A percentile compares a stretch with the other conserved stretches of the same genome.
Evolutionary conservation across 1,140 invertebrate genomes (phyloP).

Genomic region (Aphidius ervi): DNA sequence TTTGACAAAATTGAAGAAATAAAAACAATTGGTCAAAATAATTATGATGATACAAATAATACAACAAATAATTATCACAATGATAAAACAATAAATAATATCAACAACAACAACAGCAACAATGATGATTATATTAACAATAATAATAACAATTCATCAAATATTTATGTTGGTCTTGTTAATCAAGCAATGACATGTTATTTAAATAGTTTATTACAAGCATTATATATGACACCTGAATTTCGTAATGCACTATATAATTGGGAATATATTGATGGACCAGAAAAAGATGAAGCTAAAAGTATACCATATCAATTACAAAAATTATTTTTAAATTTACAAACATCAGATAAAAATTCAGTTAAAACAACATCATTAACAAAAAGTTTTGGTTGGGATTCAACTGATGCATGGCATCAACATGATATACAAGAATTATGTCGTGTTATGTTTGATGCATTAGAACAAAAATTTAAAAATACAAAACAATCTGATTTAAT

Average conservation of each 20-base stretch:
- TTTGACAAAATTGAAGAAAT: too few relatives aligned
- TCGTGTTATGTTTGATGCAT: slow-evolving; percentile 87
- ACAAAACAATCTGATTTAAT: slow-evolving; percentile 82
- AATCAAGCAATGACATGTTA: slow-evolving; percentile 96
- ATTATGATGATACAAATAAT: too few relatives aligned
- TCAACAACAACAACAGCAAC: not conserved
- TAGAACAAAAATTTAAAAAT: slow-evolving; percentile 82
- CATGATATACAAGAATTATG: slow-evolving; percentile 91
- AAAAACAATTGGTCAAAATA: too few relatives aligned
- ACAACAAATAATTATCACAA: too few relatives aligned
- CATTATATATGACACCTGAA: slow-evolving; percentile 92
- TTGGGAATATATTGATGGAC: slow-evolving; percentile 72
- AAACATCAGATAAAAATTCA: slow-evolving; percentile 70
- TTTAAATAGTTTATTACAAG: slow-evolving; percentile 85
- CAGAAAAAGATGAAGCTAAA: slow-evolving; percentile 57
- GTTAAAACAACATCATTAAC: slow-evolving; percentile 88
- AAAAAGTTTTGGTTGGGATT: slow-evolving; percentile 88
- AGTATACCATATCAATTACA: slow-evolving; percentile 87
- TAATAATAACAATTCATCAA: slow-evolving; percentile 13
- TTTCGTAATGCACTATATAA: slow-evolving; percentile 87
- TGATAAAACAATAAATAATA: too few relatives aligned
- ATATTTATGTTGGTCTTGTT: slow-evolving; percentile 79
- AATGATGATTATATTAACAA: slow-evolving; percentile 11
- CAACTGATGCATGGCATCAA: slow-evolving; percentile 86
- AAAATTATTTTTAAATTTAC: slow-evolving; percentile 81